Percentiles rank a stretch among this genome's conserved stretches.
phyloP scores from a whole-genome alignment of 2,113 vertebrate species.

The Melanocharis versteri region DNA sequence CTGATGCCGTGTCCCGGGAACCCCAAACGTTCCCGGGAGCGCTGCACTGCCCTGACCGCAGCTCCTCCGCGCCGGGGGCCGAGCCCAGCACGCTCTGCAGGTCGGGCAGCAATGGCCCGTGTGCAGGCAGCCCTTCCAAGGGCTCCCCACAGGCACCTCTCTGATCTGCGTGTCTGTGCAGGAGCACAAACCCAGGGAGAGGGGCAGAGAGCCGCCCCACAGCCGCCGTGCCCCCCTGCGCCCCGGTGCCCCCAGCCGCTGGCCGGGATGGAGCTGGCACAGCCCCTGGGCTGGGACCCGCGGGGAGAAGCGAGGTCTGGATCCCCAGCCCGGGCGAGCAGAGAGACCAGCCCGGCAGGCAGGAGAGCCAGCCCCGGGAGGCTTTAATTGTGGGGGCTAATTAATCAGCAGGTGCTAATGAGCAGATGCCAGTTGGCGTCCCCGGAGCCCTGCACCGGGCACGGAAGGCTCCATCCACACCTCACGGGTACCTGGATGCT shows the following conservation, averaged over 20 bases:
- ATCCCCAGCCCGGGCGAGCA: rapidly evolving
- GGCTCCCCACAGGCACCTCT: rapidly evolving
- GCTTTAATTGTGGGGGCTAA: neutral
- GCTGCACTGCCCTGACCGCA: rapidly evolving
- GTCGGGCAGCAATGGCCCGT: rapidly evolving
- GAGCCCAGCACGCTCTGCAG: rapidly evolving
- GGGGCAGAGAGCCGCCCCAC: rapidly evolving
- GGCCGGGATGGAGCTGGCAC: rapidly evolving
- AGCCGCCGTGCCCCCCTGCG: rapidly evolving
- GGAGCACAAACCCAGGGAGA: rapidly evolving
- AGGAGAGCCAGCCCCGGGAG: neutral
- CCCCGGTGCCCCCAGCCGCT: rapidly evolving
- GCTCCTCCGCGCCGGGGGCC: rapidly evolving
- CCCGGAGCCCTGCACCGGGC: neutral
- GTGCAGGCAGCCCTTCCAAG: rapidly evolving
- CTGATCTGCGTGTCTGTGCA: rapidly evolving
- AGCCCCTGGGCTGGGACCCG: rapidly evolving
- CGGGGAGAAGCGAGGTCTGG: rapidly evolving
- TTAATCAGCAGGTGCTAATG: neutral
- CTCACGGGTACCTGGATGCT: rapidly evolving
- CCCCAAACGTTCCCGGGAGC: neutral
- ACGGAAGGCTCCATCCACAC: neutral
- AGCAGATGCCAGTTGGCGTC: neutral
- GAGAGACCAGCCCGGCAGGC: too few relatives aligned
- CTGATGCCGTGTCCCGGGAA: rapidly evolving